A percentile compares a stretch with the other conserved stretches of the same genome.
Conservation (phyloP, 2,797 vertebrate species). For the Merluccius polli region DNA sequence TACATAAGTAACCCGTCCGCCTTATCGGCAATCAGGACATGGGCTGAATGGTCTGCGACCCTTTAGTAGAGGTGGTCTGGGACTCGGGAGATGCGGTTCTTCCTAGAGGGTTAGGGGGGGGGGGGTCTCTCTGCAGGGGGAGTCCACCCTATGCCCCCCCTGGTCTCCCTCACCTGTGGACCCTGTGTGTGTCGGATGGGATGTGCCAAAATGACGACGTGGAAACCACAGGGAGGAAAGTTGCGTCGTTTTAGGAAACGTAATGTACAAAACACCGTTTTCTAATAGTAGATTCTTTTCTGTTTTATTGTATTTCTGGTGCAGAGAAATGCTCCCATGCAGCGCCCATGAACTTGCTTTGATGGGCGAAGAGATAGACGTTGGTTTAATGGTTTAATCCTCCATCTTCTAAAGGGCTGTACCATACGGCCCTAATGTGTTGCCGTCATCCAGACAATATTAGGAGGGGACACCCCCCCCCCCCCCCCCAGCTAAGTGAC, state of each 20-base stretch:
- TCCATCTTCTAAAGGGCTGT: not conserved
- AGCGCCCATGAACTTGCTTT: not conserved
- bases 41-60: slow-evolving; percentile 40
- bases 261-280: not conserved
- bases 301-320: not conserved
- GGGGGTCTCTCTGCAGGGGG: too few relatives aligned
- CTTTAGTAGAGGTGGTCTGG: too few relatives aligned
- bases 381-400: not conserved
- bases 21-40: slow-evolving; percentile 19
- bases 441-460: not conserved
- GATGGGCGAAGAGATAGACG: not conserved
- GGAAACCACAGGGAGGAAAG: too few relatives aligned
- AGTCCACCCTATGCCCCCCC: not conserved
- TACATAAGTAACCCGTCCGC: not conserved
- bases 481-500: not conserved
- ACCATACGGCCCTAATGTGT: not conserved
- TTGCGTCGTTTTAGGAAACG: not conserved
- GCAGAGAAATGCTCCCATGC: not conserved
- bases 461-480: not conserved
- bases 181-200: slow-evolving; percentile 37
- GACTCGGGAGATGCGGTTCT: too few relatives aligned
- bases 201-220: not conserved
- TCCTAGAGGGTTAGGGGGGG: too few relatives aligned
- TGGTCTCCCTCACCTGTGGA: slow-evolving; percentile 50
- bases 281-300: not conserved